Conservation (phyloP, 2,888 invertebrate genomes). For the Agriopis leucophaearia region DNA sequence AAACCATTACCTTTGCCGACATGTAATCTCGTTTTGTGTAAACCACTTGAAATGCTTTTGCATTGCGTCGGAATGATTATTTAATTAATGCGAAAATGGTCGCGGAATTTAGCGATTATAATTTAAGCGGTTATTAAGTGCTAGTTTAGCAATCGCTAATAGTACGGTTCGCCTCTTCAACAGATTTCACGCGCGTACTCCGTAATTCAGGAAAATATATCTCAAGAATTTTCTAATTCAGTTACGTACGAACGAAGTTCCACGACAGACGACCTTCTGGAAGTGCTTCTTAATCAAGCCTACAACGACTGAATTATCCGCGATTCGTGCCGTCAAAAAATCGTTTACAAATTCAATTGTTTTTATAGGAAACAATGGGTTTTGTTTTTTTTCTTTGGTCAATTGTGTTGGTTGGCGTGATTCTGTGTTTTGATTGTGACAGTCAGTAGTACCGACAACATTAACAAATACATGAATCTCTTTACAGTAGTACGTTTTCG, state of each 20-base stretch:
- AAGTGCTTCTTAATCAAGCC: conserved; percentile 27
- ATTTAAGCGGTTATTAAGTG: conserved; percentile 30
- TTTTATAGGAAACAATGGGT: conserved; percentile 40
- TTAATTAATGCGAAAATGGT: conserved; percentile 23
- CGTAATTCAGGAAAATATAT: conserved; percentile 25
- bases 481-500: too few relatives aligned
- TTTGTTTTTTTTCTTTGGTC: conserved; percentile 31
- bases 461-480: not conserved
- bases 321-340: conserved; percentile 31
- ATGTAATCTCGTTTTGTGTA: too few relatives aligned
- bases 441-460: not conserved
- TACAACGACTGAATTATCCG: conserved; percentile 26
- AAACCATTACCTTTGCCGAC: too few relatives aligned
- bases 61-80: not conserved
- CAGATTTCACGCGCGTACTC: conserved; percentile 41
- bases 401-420: conserved; percentile 45
- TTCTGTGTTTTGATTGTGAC: conserved; percentile 27
- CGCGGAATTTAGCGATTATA: conserved; percentile 39
- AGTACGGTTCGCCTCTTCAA: conserved; percentile 38
- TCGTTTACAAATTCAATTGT: conserved; percentile 33
- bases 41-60: conserved; percentile 2
- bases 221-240: conserved; percentile 11
- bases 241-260: not conserved
- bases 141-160: conserved; percentile 42
- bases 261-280: conserved; percentile 30